Conservation (phyloP, 2,797 vertebrate genomes). For the Gallirallus australis region DNA sequence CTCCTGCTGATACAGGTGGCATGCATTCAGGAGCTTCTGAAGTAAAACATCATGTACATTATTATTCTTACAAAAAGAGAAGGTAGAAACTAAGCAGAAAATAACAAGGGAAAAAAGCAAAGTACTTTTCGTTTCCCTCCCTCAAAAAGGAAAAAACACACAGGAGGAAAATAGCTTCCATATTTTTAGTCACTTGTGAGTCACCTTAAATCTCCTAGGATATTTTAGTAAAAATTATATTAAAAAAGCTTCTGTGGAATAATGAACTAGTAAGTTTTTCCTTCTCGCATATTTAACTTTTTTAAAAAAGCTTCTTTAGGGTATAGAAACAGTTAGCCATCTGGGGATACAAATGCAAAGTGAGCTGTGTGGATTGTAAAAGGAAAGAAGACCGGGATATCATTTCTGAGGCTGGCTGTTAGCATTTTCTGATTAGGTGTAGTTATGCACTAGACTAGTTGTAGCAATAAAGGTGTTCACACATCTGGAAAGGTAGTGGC, state of each 20-base stretch:
- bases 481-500: background rate
- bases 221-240: conserved; percentile 38
- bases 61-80: background rate
- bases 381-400: background rate
- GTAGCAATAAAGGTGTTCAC: background rate
- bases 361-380: background rate
- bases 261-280: background rate
- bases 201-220: conserved; percentile 25
- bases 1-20: background rate
- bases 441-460: background rate
- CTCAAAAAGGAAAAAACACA: background rate
- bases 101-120: conserved; percentile 33
- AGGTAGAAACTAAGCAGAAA: conserved; percentile 4
- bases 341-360: background rate
- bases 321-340: background rate
- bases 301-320: background rate
- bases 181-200: conserved; percentile 44
- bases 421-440: background rate
- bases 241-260: background rate
- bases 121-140: background rate
- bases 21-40: background rate
- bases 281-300: background rate
- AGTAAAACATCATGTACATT: background rate
- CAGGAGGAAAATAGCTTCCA: conserved; percentile 7
- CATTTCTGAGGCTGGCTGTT: background rate